Base-by-base conservation (phyloP, 2,797 vertebrate species). In the Salmo trutta region DNA sequence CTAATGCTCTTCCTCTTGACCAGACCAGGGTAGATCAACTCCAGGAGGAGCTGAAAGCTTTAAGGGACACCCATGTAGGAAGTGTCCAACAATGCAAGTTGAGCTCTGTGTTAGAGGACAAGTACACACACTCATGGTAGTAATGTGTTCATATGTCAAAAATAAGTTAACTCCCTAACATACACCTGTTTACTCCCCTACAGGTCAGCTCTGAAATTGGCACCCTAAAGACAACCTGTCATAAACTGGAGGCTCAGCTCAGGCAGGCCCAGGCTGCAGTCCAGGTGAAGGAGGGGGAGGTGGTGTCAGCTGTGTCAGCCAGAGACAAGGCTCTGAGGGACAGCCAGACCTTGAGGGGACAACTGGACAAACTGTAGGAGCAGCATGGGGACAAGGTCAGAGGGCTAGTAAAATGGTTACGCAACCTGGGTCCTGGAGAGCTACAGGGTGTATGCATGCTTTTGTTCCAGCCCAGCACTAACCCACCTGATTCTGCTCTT, bases 11-110 rank as follows among this genome's bases (percentile, higher is more conserved):
- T 56, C 3, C 31, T 56, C 27, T n/a, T 10, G 15, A 24, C 6
- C 81, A 92, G 88, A 82, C 79, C n/a, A 88, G 81, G 85, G 84
- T 90, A 74, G 82, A 90, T 75, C 90, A 94, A 51, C 86, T 92
- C 27, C 86, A 93, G 80, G 82, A 90, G 76, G 90, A 94, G 24
- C 65, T 92, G 5, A 85, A 84, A 2, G 81, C 82, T 56, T 69
- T 93, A 17, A 74, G 79, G 81, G 85, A 90, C 74, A 79, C 69
- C 16, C 15, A 0, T 51, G 83, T 80, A 69, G 87, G 90, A 79
- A 90, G 86, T 7, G 75, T 79, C 12, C 82, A 88, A 27, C 85
- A 93, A 54, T 76, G 24, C 51, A 89, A 87, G 41, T 19, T 81
- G 41, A 90, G 79, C 80, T 84, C 87, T 14, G 14, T 71, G 15